These are phyloP conservation scores for Melitaea cinxia DNA, from an alignment of 1,140 invertebrate genomes.

Conservation along the genomic window DNA sequence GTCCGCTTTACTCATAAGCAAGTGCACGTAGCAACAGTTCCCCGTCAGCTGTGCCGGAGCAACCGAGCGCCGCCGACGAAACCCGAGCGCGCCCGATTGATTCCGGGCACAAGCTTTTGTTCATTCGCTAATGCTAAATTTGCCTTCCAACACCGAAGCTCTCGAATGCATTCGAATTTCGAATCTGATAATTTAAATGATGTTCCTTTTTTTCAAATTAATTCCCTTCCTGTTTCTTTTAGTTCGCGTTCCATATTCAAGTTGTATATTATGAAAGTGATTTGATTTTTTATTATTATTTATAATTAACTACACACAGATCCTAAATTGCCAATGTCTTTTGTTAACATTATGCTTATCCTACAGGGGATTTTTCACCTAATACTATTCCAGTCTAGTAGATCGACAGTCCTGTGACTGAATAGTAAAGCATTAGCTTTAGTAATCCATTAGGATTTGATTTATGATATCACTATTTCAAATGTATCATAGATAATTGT, in stretches of 20 bases:
- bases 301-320: too few relatives aligned
- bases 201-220: neutral
- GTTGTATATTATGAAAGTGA: neutral
- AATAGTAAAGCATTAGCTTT: too few relatives aligned
- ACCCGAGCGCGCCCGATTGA: constrained; percentile 46
- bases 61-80: constrained; percentile 49
- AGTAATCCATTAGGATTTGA: too few relatives aligned
- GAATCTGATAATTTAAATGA: constrained; percentile 1
- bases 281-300: neutral
- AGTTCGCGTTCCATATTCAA: too few relatives aligned
- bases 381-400: too few relatives aligned
- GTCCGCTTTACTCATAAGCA: constrained; percentile 50
- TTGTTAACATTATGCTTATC: too few relatives aligned
- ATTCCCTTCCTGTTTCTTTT: too few relatives aligned
- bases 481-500: too few relatives aligned
- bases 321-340: too few relatives aligned
- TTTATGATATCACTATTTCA: too few relatives aligned
- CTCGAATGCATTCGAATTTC: constrained; percentile 13
- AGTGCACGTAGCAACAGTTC: constrained; percentile 76
- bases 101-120: constrained; percentile 30
- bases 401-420: too few relatives aligned
- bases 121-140: constrained; percentile 15
- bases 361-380: too few relatives aligned
- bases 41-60: constrained; percentile 67
- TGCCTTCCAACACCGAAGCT: neutral